Evolutionary conservation across 1,140 invertebrate genomes (phyloP).

Genomic region (Drosophila insularis): DNA sequence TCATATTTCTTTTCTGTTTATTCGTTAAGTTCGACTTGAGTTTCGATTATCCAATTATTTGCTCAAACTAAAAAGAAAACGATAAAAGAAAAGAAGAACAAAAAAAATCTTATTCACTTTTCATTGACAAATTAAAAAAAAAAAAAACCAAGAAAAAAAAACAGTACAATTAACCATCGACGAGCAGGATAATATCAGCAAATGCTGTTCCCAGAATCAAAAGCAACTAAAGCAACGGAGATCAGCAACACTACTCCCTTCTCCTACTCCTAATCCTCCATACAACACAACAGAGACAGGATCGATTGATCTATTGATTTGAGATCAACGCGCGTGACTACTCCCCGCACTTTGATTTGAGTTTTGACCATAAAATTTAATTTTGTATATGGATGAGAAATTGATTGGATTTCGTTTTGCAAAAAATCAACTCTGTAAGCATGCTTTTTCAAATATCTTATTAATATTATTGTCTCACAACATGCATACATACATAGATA

Average conservation of each 20-base stretch:
- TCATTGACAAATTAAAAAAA: conserved; percentile 9
- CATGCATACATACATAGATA: conserved; percentile 23
- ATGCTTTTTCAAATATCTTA: conserved; percentile 66
- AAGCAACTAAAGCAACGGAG: conserved; percentile 4
- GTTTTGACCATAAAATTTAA: conserved; percentile 72
- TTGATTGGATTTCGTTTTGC: conserved; percentile 79
- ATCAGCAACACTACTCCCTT: conserved; percentile 6
- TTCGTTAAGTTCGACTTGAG: conserved; percentile 39
- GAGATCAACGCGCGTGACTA: conserved; percentile 20
- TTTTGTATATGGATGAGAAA: conserved; percentile 61
- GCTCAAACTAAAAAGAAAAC: conserved; percentile 16
- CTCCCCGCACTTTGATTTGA: conserved; percentile 66
- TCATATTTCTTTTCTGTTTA: background rate
- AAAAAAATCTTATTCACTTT: background rate
- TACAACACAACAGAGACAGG: conserved; percentile 11
- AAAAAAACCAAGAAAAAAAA: conserved; percentile 1
- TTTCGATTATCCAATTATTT: conserved; percentile 67
- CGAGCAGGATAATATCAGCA: background rate
- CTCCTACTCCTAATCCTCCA: conserved; percentile 6
- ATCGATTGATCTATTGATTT: conserved; percentile 19
- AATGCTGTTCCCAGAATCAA: conserved; percentile 5
- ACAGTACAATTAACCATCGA: background rate
- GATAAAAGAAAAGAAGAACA: background rate
- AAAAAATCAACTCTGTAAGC: conserved; percentile 80
- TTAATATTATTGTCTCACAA: conserved; percentile 43